Evolutionary conservation across 2,888 invertebrate genomes (phyloP), one percentile per base, ranked within the genome.

Genomic region (Phaonia tiefii): DNA sequence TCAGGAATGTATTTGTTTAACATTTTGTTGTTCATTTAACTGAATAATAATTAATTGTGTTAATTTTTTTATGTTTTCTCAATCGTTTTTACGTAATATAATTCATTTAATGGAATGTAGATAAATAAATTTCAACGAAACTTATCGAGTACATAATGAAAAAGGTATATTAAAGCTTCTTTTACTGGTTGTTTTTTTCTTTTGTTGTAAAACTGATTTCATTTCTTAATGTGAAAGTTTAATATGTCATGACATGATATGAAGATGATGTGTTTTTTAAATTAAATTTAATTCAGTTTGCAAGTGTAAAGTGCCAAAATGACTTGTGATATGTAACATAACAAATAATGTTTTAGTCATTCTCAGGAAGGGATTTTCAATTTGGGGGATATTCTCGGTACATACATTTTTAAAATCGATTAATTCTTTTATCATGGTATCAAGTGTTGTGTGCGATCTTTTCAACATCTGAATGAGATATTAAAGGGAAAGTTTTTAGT

Each of bases 181-280:
- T n/a, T n/a, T n/a, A n/a, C n/a, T n/a, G n/a, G n/a, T n/a, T n/a
- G n/a, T n/a, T n/a, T n/a, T n/a, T n/a, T n/a, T 78, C 31, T 49
- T 54, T 63, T 76, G 67, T 56, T 39, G 70, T 1, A 26, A 26
- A 70, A 82, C 66, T 76, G 54, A 54, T 80, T 60, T 67, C 25
- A 56, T 80, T 54, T 79, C 58, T 67, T 60, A 39, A 60, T 39
- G 49, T 15, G 42, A 63, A 42, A 11, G 20, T 58, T n/a, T 31
- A 37, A 58, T 73, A 75, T 73, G 65, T 73, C 65, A 77, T 80
- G 78, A 67, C 78, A 85, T 80, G 80, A 86, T 85, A 84, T 81
- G 86, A 83, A 82, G 82, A n/a, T 87, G 87, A 87, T 87, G 87
- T 87, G 5, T 67, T 67, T 51, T 1, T 42, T 22, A 54, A 54